These are phyloP conservation scores for Taeniopygia guttata DNA, from an alignment of 2,797 vertebrate species.

Conservation along the genomic window DNA sequence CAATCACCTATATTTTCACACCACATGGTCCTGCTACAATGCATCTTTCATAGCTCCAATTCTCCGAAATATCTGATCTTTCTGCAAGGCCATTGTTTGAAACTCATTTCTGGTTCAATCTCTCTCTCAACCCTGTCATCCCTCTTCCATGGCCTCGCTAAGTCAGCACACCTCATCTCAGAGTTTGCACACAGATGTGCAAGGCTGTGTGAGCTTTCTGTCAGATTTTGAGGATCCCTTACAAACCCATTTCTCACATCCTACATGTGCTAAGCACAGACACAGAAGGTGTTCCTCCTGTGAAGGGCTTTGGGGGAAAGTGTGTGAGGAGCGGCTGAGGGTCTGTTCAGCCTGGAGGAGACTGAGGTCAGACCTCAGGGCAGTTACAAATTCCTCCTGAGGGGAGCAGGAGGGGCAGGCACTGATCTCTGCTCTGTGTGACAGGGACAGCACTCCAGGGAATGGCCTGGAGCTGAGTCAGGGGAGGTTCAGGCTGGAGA, in stretches of 20 bases:
- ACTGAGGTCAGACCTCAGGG: background rate
- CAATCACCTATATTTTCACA: background rate
- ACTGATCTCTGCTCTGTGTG: background rate
- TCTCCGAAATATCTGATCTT: background rate
- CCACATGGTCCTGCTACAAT: background rate
- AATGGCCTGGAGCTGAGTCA: background rate
- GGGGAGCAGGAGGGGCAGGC: background rate
- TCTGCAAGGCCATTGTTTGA: background rate
- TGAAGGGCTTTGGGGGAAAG: no score
- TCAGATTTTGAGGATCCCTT: background rate
- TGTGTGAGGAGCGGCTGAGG: background rate
- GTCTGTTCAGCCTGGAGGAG: background rate
- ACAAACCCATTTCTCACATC: background rate
- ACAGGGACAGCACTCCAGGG: background rate
- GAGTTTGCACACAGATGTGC: background rate
- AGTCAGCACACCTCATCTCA: no score
- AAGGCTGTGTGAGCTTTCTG: background rate
- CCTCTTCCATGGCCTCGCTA: no score
- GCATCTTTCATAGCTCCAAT: background rate
- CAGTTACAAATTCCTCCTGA: fast-evolving
- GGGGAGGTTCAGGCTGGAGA: background rate
- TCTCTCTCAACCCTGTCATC: no score
- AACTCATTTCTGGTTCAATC: background rate
- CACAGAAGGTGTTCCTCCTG: no score
- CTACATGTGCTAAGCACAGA: no score